Percentiles rank a stretch among this genome's conserved stretches.
Conservation (phyloP, 2,888 invertebrate genomes). For the Lottia scabra region DNA sequence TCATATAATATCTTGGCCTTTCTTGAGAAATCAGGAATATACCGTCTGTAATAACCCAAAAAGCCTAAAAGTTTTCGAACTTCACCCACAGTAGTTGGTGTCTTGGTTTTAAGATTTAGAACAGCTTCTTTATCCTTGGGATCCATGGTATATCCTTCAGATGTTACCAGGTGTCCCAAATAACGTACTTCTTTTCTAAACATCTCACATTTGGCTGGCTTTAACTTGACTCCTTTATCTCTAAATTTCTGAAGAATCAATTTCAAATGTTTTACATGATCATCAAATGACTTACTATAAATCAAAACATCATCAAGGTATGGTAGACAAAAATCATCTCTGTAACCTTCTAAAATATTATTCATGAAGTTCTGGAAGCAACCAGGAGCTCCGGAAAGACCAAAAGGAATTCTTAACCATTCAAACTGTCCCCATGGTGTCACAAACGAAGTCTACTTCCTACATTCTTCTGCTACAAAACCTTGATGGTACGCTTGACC, state of each 20-base stretch:
- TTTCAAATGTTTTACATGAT: conserved; percentile 14
- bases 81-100: conserved; percentile 20
- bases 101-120: conserved; percentile 13
- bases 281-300: conserved; percentile 13
- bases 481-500: conserved; percentile 30
- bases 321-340: conserved; percentile 20
- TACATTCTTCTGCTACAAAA: conserved; percentile 20
- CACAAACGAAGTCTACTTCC: conserved; percentile 28
- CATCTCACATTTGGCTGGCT: conserved; percentile 29
- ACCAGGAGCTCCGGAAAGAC: conserved; percentile 25
- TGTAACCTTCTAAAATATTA: conserved; percentile 12
- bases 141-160: conserved; percentile 27
- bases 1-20: conserved; percentile 20
- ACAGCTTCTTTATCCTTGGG: conserved; percentile 26
- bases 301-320: conserved; percentile 32
- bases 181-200: conserved; percentile 27
- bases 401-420: conserved; percentile 29
- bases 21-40: conserved; percentile 24
- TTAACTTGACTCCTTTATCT: conserved; percentile 29
- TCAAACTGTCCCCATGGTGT: conserved; percentile 27
- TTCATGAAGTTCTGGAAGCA: conserved; percentile 28
- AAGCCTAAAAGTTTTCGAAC: conserved; percentile 26
- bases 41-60: conserved; percentile 26
- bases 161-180: conserved; percentile 31
- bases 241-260: conserved; percentile 10